Base-by-base conservation (phyloP, 64 coral and sea anemone species). In the Catalaphyllia jardinei region DNA sequence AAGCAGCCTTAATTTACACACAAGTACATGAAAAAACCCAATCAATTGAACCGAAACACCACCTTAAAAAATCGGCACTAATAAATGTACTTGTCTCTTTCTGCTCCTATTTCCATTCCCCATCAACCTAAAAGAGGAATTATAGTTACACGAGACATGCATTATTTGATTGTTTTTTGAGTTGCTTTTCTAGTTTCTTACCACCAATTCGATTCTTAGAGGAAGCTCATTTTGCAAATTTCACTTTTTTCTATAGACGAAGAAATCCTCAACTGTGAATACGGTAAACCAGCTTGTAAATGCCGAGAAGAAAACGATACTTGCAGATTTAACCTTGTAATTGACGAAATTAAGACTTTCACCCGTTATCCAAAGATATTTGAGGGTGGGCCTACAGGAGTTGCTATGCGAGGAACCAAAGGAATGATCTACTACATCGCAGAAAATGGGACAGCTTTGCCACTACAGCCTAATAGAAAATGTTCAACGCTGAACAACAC, bases 301-400 rank as follows among this genome's bases (percentile, higher is more conserved):
- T 83, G 80, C 80, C 50, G 1, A 20, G 7, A 16, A 83, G 0
- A 9, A 0, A 29, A 17, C 49, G 22, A 49, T 8, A 0, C 16
- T 67, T 83, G 80, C 19, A 67, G 6, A 22, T 67, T 83, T 65
- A 46, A 83, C 60, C 80, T 83, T 67, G 80, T 25, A 46, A 65
- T 83, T 83, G 80, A 83, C 61, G 80, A 83, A 83, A 29, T 80
- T 31, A 54, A 54, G 62, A 80, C 78, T 29, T 80, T 80, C 54
- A 31, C 78, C 25, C 60, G 78, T 27, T 80, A 80, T 31, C 78
- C 33, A 80, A 80, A 80, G 55, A 30, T 80, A 8, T 62, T 54
- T 2, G 78, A 19, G 2, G 16, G 60, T 62, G 6, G 35, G 15
- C 25, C n/a, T 31, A 61, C 55, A 9, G 29, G 55, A 61, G 30